Evolutionary conservation across 1,140 invertebrate species (phyloP).

Genomic region (Pseudomyrmex gracilis): DNA sequence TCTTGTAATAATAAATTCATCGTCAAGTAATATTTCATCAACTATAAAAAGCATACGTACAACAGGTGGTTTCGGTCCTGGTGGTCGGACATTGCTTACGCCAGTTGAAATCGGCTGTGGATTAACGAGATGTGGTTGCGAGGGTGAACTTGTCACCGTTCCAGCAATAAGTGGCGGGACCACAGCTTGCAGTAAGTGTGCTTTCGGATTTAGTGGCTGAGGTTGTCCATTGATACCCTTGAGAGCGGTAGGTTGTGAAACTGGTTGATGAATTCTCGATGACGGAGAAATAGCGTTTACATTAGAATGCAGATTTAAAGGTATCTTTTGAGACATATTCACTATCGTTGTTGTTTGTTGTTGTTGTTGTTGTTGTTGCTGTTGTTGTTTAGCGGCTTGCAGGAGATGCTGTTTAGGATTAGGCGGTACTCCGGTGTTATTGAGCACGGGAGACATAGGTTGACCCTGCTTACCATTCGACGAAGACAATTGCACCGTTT

Average conservation of each 20-base stretch:
- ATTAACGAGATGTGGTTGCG: constrained; percentile 83
- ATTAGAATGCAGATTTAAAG: constrained; percentile 77
- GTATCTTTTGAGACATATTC: constrained; percentile 79
- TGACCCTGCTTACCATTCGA: constrained; percentile 77
- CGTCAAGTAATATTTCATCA: neutral
- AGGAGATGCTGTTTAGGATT: constrained; percentile 83
- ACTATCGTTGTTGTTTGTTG: constrained; percentile 77
- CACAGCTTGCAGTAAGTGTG: constrained; percentile 84
- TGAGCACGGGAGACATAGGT: constrained; percentile 83
- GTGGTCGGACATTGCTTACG: constrained; percentile 80
- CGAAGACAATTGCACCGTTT: constrained; percentile 59
- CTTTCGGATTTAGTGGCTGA: constrained; percentile 84
- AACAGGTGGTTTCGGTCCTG: constrained; percentile 79
- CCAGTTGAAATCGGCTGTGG: constrained; percentile 77
- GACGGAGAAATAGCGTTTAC: constrained; percentile 70
- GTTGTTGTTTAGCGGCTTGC: constrained; percentile 79
- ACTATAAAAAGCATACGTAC: constrained; percentile 66
- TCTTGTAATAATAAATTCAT: neutral
- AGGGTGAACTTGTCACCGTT: constrained; percentile 87
- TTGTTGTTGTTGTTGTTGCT: constrained; percentile 77
- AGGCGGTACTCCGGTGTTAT: constrained; percentile 77
- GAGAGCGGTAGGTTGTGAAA: constrained; percentile 75
- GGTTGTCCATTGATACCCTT: constrained; percentile 82
- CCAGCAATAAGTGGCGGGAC: constrained; percentile 85
- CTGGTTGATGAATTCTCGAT: constrained; percentile 81